These are phyloP conservation scores for Fabriciana adippe DNA, from an alignment of 2,888 invertebrate species.

Conservation along the genomic window DNA sequence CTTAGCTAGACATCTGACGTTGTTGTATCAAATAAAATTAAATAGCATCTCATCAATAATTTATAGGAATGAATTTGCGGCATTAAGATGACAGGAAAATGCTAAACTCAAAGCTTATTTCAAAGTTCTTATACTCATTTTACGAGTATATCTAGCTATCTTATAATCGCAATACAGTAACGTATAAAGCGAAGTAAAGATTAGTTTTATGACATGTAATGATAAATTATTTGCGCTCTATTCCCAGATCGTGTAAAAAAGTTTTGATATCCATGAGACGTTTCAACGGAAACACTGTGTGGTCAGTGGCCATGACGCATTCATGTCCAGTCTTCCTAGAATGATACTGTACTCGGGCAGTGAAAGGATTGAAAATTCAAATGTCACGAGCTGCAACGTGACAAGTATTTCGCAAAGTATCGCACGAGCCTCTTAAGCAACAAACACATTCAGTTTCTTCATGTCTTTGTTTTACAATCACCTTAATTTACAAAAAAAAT, in stretches of 20 bases:
- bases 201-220: neutral
- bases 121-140: too few species aligned
- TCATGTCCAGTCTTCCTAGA: conserved; percentile 36
- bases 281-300: conserved; percentile 13
- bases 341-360: conserved; percentile 44
- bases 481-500: conserved; percentile 35
- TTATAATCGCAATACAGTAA: neutral
- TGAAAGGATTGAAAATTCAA: conserved; percentile 71
- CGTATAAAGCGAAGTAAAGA: neutral
- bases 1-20: conserved; percentile 4
- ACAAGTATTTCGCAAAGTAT: conserved; percentile 71
- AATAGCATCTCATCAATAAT: conserved; percentile 13
- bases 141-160: too few species aligned
- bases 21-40: conserved; percentile 14
- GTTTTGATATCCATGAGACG: conserved; percentile 7
- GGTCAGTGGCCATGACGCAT: conserved; percentile 32
- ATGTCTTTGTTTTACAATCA: conserved; percentile 56
- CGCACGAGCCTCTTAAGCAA: conserved; percentile 64
- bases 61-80: conserved; percentile 1
- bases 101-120: too few species aligned
- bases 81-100: neutral
- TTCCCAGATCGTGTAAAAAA: neutral
- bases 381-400: conserved; percentile 69
- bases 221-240: neutral
- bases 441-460: conserved; percentile 51